Conservation (phyloP, 2,888 invertebrate genomes). For the Temnothorax ravouxi region DNA sequence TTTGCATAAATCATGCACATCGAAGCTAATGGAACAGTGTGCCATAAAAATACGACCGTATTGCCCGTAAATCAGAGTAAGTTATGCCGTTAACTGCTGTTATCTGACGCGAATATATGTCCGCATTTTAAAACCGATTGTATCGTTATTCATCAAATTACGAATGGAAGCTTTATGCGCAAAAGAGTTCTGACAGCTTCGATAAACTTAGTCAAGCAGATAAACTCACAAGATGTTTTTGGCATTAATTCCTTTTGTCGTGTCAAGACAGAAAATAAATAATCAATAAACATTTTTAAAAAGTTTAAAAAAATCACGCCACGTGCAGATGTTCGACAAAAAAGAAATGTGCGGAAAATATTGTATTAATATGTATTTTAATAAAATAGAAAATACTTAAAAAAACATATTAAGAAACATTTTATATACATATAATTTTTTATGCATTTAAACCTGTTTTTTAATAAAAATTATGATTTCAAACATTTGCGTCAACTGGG, state of each 20-base stretch:
- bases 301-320: neutral
- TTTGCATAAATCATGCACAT: constrained; percentile 52
- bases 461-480: neutral
- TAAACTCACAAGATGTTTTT: constrained; percentile 14
- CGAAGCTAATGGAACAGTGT: constrained; percentile 56
- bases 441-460: neutral
- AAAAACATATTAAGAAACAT: neutral
- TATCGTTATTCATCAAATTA: constrained; percentile 23
- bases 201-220: constrained; percentile 27
- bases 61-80: constrained; percentile 49
- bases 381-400: neutral
- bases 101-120: constrained; percentile 49
- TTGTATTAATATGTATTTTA: neutral
- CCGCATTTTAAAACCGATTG: constrained; percentile 48
- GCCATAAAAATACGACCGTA: constrained; percentile 51
- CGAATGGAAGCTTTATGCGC: neutral
- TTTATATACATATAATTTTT: constrained; percentile 1
- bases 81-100: constrained; percentile 51
- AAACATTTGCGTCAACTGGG: neutral
- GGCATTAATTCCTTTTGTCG: constrained; percentile 19
- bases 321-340: neutral
- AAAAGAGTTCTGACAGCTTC: constrained; percentile 27
- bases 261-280: neutral
- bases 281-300: neutral
- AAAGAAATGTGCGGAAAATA: neutral